phyloP scores from a whole-genome alignment of 1,140 invertebrate species.

The Cyclina sinensis region DNA sequence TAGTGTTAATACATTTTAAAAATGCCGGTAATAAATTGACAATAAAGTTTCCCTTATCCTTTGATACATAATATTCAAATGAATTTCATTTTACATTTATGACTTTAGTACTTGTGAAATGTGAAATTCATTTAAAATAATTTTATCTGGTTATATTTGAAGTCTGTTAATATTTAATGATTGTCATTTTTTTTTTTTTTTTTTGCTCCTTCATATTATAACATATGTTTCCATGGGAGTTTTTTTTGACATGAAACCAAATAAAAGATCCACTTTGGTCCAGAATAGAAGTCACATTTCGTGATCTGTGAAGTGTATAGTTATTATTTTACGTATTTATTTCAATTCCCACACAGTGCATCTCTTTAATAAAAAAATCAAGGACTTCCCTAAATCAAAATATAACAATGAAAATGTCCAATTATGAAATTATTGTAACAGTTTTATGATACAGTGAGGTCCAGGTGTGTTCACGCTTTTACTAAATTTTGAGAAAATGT shows the following conservation, averaged over 20 bases:
- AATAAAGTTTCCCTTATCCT: conserved; percentile 25
- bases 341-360: conserved; percentile 59
- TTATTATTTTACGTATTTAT: conserved; percentile 29
- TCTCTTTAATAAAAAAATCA: not conserved
- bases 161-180: conserved; percentile 5
- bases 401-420: conserved; percentile 42
- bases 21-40: not conserved
- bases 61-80: not conserved
- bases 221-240: not conserved
- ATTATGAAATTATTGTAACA: conserved; percentile 53
- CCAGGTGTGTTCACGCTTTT: conserved; percentile 31
- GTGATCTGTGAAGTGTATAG: conserved; percentile 41
- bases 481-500: not conserved
- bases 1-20: conserved; percentile 23
- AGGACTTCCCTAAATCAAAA: conserved; percentile 26
- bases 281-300: not conserved
- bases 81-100: conserved; percentile 31
- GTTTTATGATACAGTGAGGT: conserved; percentile 3
- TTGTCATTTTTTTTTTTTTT: not conserved
- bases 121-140: conserved; percentile 18
- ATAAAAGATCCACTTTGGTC: not conserved
- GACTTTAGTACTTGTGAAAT: conserved; percentile 22
- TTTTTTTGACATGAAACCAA: not conserved
- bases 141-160: conserved; percentile 1
- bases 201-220: not conserved